Evolutionary conservation across 2,888 invertebrate genomes (phyloP).

Genomic region (Omphaloscelis lunosa): DNA sequence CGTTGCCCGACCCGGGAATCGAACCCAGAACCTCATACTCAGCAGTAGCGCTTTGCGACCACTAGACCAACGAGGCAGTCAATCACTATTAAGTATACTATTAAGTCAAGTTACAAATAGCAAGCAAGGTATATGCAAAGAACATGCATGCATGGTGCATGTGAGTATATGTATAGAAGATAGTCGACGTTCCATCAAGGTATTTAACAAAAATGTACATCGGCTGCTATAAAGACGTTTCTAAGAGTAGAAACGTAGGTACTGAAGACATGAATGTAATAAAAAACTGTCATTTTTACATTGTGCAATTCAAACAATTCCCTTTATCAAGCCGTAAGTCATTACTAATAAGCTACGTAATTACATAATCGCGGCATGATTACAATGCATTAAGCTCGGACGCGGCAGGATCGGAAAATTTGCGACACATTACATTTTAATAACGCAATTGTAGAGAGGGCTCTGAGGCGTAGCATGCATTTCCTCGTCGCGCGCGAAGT

Average conservation of each 20-base stretch:
- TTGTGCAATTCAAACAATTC: slow-evolving; percentile 44
- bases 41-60: too few relatives aligned
- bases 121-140: too few relatives aligned
- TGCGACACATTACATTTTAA: slow-evolving; percentile 72
- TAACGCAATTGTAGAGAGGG: slow-evolving; percentile 66
- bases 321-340: slow-evolving; percentile 17
- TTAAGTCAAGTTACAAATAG: too few relatives aligned
- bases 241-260: background rate
- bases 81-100: too few relatives aligned
- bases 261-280: slow-evolving; percentile 6
- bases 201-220: background rate
- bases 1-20: too few relatives aligned
- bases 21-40: too few relatives aligned
- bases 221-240: background rate
- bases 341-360: slow-evolving; percentile 44
- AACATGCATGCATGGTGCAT: too few relatives aligned
- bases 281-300: slow-evolving; percentile 24
- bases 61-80: too few relatives aligned
- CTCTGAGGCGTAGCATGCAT: slow-evolving; percentile 24
- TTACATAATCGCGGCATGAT: slow-evolving; percentile 59
- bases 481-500: slow-evolving; percentile 5
- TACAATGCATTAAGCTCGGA: slow-evolving; percentile 59
- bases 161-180: too few relatives aligned
- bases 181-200: background rate
- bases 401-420: slow-evolving; percentile 67